Evolutionary conservation across 2,888 invertebrate species (phyloP).

Genomic region (Drepana falcataria): DNA sequence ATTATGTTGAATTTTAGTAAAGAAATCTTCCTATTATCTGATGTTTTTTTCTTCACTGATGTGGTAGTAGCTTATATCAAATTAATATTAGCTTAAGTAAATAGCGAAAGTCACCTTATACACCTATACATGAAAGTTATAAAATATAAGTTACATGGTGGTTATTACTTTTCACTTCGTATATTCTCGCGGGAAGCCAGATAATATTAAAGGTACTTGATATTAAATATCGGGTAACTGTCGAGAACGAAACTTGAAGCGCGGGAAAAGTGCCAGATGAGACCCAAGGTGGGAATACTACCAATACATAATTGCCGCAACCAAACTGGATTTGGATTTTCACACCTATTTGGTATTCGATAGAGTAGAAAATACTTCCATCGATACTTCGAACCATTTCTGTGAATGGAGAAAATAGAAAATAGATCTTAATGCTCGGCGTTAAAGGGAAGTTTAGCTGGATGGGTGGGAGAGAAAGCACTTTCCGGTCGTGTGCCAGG

Average conservation of each 20-base stretch:
- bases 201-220: constrained; percentile 12
- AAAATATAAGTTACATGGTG: no score
- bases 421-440: constrained; percentile 43
- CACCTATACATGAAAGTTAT: not conserved
- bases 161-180: constrained; percentile 44
- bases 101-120: not conserved
- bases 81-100: no score
- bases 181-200: constrained; percentile 34
- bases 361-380: constrained; percentile 45
- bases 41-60: no score
- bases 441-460: constrained; percentile 44
- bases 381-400: constrained; percentile 8
- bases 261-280: constrained; percentile 66
- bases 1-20: no score
- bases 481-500: constrained; percentile 65
- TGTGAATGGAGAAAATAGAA: constrained; percentile 7
- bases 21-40: no score
- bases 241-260: constrained; percentile 55
- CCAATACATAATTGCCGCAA: constrained; percentile 47
- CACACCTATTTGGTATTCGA: constrained; percentile 28
- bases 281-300: constrained; percentile 47
- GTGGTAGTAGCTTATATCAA: no score
- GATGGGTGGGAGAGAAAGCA: constrained; percentile 64
- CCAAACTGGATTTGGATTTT: constrained; percentile 27
- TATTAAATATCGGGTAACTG: constrained; percentile 50